Evolutionary conservation across 2,113 vertebrate species (phyloP), one percentile per base, ranked within the genome.

Genomic region (Trochalopteron elliotii): DNA sequence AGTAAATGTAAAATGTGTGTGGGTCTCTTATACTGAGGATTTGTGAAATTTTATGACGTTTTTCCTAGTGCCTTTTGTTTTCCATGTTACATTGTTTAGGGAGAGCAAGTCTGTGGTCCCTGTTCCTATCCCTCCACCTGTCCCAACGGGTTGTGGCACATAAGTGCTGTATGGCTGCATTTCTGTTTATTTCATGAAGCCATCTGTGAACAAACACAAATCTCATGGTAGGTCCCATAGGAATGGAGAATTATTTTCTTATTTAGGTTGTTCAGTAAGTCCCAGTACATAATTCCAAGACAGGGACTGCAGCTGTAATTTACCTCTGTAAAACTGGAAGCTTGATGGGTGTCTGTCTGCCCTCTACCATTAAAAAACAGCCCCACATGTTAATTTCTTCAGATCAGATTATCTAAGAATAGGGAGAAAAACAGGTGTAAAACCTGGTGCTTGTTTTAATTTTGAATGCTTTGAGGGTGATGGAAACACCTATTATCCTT

Each of bases 401-500:
- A 72, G 39, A 74, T 63, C 3, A 9, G 17, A 47, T 19, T 88
- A 28, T 65, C n/a, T 76, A 67, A 81, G 47, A 91, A 74, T 14
- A 91, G 28, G 24, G 22, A 68, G 53, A 82, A 84, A 87, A 94
- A 57, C 37, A 61, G 11, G 80, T 63, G 37, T 59, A 91, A 84
- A 93, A n/a, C 23, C 21, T 33, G 16, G 9, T 91, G 18, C 47
- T 89, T 83, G 35, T 65, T 93, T 87, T 69, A 76, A 82, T 71
- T 23, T 56, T 39, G 47, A 49, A 53, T 60, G 40, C 28, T 85
- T 93, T 85, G 39, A 4, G 23, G 50, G 19, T 57, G 27, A 79
- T 57, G 33, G 71, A 94, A 89, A 64, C 30, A 94, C 30, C 30
- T 83, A 72, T 94, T 87, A 97, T 90, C 61, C n/a, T 20, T 84